A percentile compares a stretch with the other conserved stretches of the same genome.
Conservation (phyloP, 2,113 vertebrate species). For the Cercocebus atys region DNA sequence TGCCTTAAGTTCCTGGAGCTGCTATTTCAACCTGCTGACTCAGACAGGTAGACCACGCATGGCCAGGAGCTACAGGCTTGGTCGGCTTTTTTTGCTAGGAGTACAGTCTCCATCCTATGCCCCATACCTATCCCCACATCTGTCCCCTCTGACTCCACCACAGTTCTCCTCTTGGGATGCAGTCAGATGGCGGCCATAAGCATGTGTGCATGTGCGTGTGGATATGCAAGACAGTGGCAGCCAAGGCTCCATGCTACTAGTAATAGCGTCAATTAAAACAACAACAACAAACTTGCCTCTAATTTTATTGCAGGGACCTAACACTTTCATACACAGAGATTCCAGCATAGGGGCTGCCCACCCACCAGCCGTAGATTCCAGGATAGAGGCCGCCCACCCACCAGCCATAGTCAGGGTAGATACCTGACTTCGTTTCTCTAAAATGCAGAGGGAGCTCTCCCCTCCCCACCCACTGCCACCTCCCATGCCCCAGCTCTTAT, state of each 20-base stretch:
- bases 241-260: neutral
- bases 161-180: neutral
- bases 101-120: neutral
- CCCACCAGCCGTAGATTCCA: neutral
- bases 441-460: neutral
- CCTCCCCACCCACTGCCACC: neutral
- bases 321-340: neutral
- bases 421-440: neutral
- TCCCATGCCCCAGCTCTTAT: neutral
- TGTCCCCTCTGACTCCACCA: neutral
- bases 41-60: neutral
- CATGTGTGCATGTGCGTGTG: rapidly evolving
- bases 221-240: neutral
- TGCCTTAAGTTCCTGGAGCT: neutral
- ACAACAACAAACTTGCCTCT: neutral
- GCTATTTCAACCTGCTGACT: neutral
- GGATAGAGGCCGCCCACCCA: neutral
- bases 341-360: no score
- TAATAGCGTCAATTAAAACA: neutral
- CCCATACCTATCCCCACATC: neutral
- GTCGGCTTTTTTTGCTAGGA: neutral
- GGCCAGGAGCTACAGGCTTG: neutral
- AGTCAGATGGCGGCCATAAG: neutral
- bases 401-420: neutral
- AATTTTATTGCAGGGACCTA: neutral